A percentile compares a stretch with the other conserved stretches of the same genome.
phyloP scores from a whole-genome alignment of 92 coral and sea anemone species.

The Anthopleura xanthogrammica region DNA sequence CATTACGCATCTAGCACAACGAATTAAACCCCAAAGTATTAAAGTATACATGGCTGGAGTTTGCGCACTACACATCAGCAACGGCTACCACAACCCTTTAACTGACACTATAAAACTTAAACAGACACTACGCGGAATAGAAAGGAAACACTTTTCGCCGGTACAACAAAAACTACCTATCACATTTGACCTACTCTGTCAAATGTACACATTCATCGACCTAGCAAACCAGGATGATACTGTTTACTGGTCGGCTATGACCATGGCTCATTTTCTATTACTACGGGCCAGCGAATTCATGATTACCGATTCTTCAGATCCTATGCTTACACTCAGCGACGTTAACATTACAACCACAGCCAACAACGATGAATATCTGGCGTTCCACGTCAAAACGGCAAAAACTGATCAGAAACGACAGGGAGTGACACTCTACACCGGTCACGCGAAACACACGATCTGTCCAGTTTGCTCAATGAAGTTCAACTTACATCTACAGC shows the following conservation, averaged over 20 bases:
- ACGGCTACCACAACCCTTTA: slow-evolving; percentile 41
- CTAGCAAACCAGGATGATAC: slow-evolving; percentile 9
- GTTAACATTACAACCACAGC: background rate
- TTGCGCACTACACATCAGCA: slow-evolving; percentile 45
- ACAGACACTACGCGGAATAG: slow-evolving; percentile 50
- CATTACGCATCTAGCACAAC: slow-evolving; percentile 25
- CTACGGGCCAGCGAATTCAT: slow-evolving; percentile 35
- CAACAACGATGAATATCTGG: slow-evolving; percentile 4
- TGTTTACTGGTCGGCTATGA: slow-evolving; percentile 52
- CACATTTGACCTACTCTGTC: slow-evolving; percentile 45
- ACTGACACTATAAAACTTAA: slow-evolving; percentile 31
- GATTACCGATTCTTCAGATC: background rate
- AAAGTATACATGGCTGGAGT: slow-evolving; percentile 48
- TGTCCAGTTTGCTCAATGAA: slow-evolving; percentile 47
- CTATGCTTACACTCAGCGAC: background rate
- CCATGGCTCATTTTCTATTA: slow-evolving; percentile 36
- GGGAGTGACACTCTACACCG: slow-evolving; percentile 29
- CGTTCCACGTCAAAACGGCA: slow-evolving; percentile 20
- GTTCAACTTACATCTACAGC: background rate
- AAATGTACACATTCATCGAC: slow-evolving; percentile 19
- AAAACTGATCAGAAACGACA: slow-evolving; percentile 31
- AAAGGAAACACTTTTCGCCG: slow-evolving; percentile 35
- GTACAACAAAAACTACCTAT: slow-evolving; percentile 43
- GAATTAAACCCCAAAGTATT: slow-evolving; percentile 40
- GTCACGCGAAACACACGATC: slow-evolving; percentile 37